Conservation (phyloP, 2,113 vertebrate genomes). For the Zeus faber region DNA sequence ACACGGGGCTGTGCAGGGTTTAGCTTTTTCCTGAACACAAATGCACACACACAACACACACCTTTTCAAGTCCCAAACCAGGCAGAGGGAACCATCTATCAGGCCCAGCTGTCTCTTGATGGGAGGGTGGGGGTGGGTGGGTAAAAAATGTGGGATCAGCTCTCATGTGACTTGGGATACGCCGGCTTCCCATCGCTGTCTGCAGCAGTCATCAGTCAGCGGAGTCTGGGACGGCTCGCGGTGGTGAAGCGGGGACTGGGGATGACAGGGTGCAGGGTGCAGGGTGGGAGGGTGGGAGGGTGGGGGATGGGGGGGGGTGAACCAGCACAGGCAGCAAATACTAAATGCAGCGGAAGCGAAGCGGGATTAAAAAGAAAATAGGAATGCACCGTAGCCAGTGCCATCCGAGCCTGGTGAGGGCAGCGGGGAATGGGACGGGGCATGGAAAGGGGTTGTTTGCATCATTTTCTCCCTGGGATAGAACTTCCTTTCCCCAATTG, state of each 20-base stretch:
- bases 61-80: too few species aligned
- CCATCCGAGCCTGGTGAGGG: conserved; percentile 32
- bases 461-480: conserved; percentile 6
- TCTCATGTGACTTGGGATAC: conserved; percentile 27
- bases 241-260: conserved; percentile 36
- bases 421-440: neutral
- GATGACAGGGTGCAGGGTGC: conserved; percentile 1
- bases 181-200: conserved; percentile 26
- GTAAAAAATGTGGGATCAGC: conserved; percentile 36
- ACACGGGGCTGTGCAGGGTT: too few species aligned
- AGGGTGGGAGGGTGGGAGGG: neutral
- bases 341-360: conserved; percentile 24
- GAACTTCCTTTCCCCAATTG: too few species aligned
- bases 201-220: conserved; percentile 53
- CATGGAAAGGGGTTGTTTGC: neutral
- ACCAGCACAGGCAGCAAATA: conserved; percentile 27
- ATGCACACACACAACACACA: too few species aligned
- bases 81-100: too few species aligned
- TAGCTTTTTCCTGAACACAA: too few species aligned
- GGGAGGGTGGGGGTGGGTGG: too few species aligned
- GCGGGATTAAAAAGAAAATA: conserved; percentile 40
- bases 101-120: neutral
- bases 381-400: conserved; percentile 36
- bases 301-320: conserved; percentile 28
- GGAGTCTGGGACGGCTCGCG: conserved; percentile 12